Conservation (phyloP, 2,888 invertebrate species). For the Epirrhoe tristata region DNA sequence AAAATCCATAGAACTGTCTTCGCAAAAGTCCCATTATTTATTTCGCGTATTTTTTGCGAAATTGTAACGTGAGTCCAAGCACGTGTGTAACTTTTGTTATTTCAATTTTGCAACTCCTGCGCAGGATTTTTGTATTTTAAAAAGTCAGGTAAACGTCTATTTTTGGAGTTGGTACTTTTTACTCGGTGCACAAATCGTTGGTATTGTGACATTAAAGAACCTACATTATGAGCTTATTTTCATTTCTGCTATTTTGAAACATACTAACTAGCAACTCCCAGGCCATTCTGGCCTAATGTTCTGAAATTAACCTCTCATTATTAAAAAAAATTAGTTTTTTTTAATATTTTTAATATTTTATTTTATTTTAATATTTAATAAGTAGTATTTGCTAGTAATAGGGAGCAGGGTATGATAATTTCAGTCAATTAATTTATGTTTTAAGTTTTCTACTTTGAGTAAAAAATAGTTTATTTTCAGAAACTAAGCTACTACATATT, state of each 20-base stretch:
- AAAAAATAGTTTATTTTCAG: too few species aligned
- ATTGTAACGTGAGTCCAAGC: constrained; percentile 74
- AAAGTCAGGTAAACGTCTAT: constrained; percentile 33
- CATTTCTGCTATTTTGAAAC: not conserved
- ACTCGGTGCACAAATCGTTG: constrained; percentile 2
- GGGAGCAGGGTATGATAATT: too few species aligned
- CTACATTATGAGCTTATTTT: not conserved
- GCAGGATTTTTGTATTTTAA: constrained; percentile 32
- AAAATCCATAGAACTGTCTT: constrained; percentile 78
- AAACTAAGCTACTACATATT: too few species aligned
- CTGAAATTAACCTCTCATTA: too few species aligned
- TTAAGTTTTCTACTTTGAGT: too few species aligned
- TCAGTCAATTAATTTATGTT: too few species aligned
- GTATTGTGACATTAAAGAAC: not conserved
- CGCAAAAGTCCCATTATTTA: constrained; percentile 70
- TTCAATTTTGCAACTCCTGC: constrained; percentile 65
- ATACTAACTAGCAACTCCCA: too few species aligned
- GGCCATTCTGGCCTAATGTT: too few species aligned
- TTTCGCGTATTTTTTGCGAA: constrained; percentile 65
- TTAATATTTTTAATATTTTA: too few species aligned
- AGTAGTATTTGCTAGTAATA: too few species aligned
- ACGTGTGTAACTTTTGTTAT: constrained; percentile 77
- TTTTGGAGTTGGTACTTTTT: constrained; percentile 20
- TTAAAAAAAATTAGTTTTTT: too few species aligned
- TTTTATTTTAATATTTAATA: too few species aligned